Evolutionary conservation across 2,888 invertebrate species (phyloP).

Genomic region (Drosophila pseudotalamancana): DNA sequence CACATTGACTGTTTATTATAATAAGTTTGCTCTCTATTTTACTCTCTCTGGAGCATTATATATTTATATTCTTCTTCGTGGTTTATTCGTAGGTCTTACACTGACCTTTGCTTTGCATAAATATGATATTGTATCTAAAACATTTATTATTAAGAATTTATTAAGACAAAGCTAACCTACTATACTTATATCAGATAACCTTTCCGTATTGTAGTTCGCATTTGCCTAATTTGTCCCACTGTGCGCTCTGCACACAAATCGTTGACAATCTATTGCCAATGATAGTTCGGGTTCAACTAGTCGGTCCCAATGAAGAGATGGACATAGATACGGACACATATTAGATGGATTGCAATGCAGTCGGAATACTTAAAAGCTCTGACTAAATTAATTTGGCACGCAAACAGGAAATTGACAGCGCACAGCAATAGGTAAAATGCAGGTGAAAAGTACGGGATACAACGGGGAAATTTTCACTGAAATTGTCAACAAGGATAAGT

Average conservation of each 20-base stretch:
- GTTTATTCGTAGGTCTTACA: background rate
- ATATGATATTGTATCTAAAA: background rate
- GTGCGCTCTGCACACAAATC: conserved; percentile 28
- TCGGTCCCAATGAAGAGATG: conserved; percentile 33
- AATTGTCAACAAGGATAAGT: no score
- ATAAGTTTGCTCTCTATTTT: background rate
- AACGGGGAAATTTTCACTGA: background rate
- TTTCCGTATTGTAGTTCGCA: no score
- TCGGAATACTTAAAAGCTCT: conserved; percentile 58
- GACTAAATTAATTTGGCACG: conserved; percentile 77
- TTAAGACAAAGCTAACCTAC: no score
- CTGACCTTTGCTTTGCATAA: background rate
- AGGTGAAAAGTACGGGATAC: conserved; percentile 9
- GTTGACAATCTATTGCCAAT: conserved; percentile 15
- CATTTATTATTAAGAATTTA: no score
- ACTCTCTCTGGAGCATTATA: background rate
- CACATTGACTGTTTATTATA: background rate
- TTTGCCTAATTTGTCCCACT: conserved; percentile 12
- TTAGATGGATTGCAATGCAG: conserved; percentile 42
- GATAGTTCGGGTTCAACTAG: conserved; percentile 23
- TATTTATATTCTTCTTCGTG: background rate
- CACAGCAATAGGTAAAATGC: conserved; percentile 16
- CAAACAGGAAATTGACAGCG: conserved; percentile 70
- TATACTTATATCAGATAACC: no score
- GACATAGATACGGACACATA: conserved; percentile 35